Evolutionary conservation across 2,888 invertebrate genomes (phyloP).

Genomic region (Agrochola litura): DNA sequence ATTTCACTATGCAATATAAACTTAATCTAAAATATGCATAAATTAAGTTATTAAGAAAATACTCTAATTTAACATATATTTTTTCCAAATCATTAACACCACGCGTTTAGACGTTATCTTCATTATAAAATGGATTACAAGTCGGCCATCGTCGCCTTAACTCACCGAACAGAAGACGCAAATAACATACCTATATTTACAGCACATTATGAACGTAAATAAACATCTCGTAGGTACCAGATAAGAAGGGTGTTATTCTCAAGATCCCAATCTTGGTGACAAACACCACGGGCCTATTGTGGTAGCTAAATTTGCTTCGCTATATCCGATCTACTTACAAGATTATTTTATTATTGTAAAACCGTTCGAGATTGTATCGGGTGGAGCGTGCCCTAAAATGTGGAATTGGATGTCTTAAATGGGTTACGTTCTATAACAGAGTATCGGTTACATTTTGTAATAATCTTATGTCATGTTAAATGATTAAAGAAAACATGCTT

Average conservation of each 20-base stretch:
- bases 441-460: conserved; percentile 8
- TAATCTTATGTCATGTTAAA: neutral
- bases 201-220: conserved; percentile 74
- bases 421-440: conserved; percentile 29
- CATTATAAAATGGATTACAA: no score
- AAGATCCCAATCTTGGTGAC: conserved; percentile 86
- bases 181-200: conserved; percentile 43
- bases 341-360: conserved; percentile 88
- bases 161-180: conserved; percentile 10
- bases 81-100: no score
- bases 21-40: no score
- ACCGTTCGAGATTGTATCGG: conserved; percentile 74
- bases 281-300: conserved; percentile 88
- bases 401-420: conserved; percentile 55
- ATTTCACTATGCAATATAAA: no score
- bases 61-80: no score
- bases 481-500: no score
- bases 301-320: conserved; percentile 89
- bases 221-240: conserved; percentile 80
- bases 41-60: no score
- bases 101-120: no score
- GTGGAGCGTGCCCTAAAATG: conserved; percentile 68
- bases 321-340: conserved; percentile 87
- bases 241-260: conserved; percentile 83
- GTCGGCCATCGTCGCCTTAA: no score